phyloP scores from a whole-genome alignment of 2,888 invertebrate species.

The Halocaridina rubra region DNA sequence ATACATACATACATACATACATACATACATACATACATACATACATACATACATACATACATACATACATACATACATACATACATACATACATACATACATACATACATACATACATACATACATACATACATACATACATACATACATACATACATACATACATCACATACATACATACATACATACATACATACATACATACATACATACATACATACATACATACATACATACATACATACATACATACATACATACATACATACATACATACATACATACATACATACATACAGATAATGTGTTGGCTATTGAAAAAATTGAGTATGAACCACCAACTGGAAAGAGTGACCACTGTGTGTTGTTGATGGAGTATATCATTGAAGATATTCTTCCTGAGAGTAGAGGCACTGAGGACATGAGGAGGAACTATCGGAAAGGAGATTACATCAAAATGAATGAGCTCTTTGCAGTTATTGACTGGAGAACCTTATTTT shows the following conservation, averaged over 20 bases:
- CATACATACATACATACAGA: neutral
- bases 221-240: neutral
- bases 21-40: neutral
- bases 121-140: neutral
- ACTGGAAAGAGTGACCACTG: too few species aligned
- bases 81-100: neutral
- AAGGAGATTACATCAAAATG: too few species aligned
- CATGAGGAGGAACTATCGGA: too few species aligned
- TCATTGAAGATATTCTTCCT: too few species aligned
- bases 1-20: neutral
- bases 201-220: neutral
- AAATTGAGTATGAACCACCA: too few species aligned
- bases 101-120: neutral
- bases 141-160: neutral
- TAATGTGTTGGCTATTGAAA: too few species aligned
- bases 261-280: neutral
- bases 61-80: neutral
- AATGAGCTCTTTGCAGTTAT: too few species aligned
- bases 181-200: neutral
- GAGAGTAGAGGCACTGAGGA: too few species aligned
- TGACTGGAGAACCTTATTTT: too few species aligned
- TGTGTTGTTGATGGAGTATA: too few species aligned
- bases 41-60: neutral
- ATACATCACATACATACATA: neutral
- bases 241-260: neutral